Base-by-base conservation (phyloP, 2,797 vertebrate genomes). In the Mormyrops attenuatus region DNA sequence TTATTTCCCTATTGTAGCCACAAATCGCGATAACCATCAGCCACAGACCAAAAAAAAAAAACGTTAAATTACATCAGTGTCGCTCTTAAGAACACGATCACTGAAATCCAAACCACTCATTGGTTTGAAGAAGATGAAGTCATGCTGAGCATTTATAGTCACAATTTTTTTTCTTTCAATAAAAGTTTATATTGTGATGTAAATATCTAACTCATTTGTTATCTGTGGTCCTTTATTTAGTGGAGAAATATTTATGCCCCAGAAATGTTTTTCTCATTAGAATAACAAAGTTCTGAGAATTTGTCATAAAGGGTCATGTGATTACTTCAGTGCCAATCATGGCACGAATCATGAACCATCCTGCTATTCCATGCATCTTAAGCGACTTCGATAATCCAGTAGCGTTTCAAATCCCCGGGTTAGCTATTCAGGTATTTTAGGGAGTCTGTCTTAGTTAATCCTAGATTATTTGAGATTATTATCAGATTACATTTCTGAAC, bases 1-100 rank as follows among this genome's bases (percentile, higher is more conserved):
- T 47, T 63, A 90, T 89, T 90, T 85, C 77, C 77, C 87, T 63
- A 44, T 85, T 57, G 50, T 88, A 77, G 44, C 55, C 30, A 73
- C 49, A 53, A 57, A 73, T 22, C 30, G 73, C 15, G 41, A 57
- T 69, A 88, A 86, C 38, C 26, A 20, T 85, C 86, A 73, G 50
- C 77, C 60, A 57, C 73, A 44, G 38, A 90, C 60, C 13, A 44
- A 60, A 26, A 44, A 41, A 85, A 69, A 85, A 69, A 52, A 44
- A 2, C 17, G 57, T 63, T 2, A 47, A 53, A 69, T 73, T 17
- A 85, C 41, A 47, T 66, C 50, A 41, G 26, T 47, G 2, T 85
- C 38, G 26, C 41, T 55, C 26, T 53, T 15, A 44, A 66, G 50
- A 66, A 49, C 38, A 44, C 13, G 44, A 52, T 50, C 53, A 47